Conservation (phyloP, 2,888 invertebrate genomes). For the Spicauda simplicius region DNA sequence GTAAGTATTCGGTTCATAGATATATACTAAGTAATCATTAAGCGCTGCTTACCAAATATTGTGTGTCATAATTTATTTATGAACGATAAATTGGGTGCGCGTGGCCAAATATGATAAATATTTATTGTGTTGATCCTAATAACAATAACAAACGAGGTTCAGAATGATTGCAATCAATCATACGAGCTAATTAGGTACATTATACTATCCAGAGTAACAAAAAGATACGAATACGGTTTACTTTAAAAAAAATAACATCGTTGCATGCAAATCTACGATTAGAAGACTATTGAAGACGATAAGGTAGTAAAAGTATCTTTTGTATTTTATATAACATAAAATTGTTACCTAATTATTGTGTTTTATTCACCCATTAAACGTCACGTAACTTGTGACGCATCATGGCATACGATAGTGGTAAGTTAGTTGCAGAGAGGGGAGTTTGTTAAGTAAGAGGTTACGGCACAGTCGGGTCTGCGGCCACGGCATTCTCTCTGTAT, state of each 20-base stretch:
- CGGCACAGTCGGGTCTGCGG: slow-evolving; percentile 57
- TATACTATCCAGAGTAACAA: neutral
- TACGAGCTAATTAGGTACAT: neutral
- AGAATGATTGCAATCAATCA: neutral
- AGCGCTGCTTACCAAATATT: neutral
- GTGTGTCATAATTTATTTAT: neutral
- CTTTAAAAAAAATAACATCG: neutral
- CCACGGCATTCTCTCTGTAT: slow-evolving; percentile 66
- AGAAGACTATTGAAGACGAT: neutral
- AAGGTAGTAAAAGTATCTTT: slow-evolving; percentile 11
- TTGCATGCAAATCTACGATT: slow-evolving; percentile 4
- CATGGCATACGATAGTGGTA: slow-evolving; percentile 32
- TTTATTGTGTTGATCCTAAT: neutral
- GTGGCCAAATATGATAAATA: neutral
- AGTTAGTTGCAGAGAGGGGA: slow-evolving; percentile 48
- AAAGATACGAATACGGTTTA: neutral
- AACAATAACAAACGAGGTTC: neutral
- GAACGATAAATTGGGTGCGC: neutral
- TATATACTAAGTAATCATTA: neutral
- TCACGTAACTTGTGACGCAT: slow-evolving; percentile 45
- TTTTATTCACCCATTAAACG: slow-evolving; percentile 43
- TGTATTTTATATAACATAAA: slow-evolving; percentile 34
- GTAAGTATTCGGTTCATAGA: neutral
- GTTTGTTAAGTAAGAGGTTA: slow-evolving; percentile 81
- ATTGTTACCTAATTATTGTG: slow-evolving; percentile 34